These are phyloP conservation scores for Anableps anableps DNA, from an alignment of 2,797 vertebrate species.

Conservation along the genomic window DNA sequence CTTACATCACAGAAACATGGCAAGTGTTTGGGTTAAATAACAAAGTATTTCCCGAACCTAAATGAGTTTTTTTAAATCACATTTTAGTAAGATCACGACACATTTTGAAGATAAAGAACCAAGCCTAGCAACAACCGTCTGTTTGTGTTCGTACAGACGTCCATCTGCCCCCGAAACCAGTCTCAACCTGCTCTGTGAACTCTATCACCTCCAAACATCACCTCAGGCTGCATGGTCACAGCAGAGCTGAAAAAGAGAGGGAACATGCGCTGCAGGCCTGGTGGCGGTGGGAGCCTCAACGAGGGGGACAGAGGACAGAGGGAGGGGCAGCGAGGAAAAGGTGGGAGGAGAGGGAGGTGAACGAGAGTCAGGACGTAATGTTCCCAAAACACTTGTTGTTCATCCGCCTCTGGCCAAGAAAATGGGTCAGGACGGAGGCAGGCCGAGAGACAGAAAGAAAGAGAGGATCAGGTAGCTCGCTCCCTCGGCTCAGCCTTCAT, in stretches of 20 bases:
- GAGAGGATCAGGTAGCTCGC: constrained; percentile 41
- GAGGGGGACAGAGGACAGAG: constrained; percentile 8
- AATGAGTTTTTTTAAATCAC: not conserved
- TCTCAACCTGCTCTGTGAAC: constrained; percentile 33
- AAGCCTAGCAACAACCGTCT: not conserved
- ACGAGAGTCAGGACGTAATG: constrained; percentile 48
- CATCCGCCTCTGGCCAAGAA: constrained; percentile 47
- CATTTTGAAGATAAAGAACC: not conserved
- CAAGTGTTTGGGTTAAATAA: not conserved
- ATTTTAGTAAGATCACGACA: not conserved
- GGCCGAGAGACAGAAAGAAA: constrained; percentile 2
- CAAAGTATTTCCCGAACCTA: not conserved
- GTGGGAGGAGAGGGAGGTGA: not conserved
- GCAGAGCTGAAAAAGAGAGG: not conserved
- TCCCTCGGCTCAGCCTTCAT: constrained; percentile 4
- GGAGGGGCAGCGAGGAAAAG: not conserved
- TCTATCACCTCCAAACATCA: constrained; percentile 12
- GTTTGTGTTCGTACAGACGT: constrained; percentile 11
- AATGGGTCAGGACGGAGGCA: constrained; percentile 35
- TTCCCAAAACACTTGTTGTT: constrained; percentile 66
- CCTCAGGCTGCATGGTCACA: constrained; percentile 4
- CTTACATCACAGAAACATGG: not conserved
- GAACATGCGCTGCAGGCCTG: not conserved
- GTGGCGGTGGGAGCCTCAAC: not conserved
- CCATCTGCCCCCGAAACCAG: constrained; percentile 9